Conservation (phyloP, 2,113 vertebrate genomes). For the Brachypodius melanocephalos region DNA sequence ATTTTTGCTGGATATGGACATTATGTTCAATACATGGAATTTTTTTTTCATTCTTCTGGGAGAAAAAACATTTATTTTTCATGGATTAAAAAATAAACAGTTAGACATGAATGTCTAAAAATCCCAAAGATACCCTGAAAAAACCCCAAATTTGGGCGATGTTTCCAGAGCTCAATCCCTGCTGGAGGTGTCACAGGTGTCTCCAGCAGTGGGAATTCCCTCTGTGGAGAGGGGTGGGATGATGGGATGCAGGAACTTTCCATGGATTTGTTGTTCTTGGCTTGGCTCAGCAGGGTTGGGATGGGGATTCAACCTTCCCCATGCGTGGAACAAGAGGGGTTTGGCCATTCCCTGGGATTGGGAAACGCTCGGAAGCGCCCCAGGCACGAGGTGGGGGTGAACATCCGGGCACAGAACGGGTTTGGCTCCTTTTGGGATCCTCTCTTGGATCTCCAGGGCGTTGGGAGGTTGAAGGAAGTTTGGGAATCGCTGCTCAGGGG, state of each 20-base stretch:
- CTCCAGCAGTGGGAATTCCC: neutral
- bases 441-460: neutral
- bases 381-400: fast-evolving
- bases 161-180: neutral
- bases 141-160: fast-evolving
- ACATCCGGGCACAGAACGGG: neutral
- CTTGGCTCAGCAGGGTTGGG: fast-evolving
- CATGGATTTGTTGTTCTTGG: neutral
- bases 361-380: fast-evolving
- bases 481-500: neutral
- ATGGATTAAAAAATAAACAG: no score
- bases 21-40: fast-evolving
- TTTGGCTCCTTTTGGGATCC: neutral
- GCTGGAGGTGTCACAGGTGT: fast-evolving
- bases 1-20: fast-evolving
- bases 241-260: fast-evolving
- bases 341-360: neutral
- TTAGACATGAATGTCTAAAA: neutral
- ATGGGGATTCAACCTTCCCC: fast-evolving
- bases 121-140: fast-evolving
- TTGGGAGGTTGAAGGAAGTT: neutral
- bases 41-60: fast-evolving
- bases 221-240: fast-evolving
- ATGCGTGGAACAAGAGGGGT: fast-evolving
- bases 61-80: fast-evolving